A percentile compares a stretch with the other conserved stretches of the same genome.
Conservation (phyloP, 2,888 invertebrate genomes). For the Ecdyonurus torrentis region DNA sequence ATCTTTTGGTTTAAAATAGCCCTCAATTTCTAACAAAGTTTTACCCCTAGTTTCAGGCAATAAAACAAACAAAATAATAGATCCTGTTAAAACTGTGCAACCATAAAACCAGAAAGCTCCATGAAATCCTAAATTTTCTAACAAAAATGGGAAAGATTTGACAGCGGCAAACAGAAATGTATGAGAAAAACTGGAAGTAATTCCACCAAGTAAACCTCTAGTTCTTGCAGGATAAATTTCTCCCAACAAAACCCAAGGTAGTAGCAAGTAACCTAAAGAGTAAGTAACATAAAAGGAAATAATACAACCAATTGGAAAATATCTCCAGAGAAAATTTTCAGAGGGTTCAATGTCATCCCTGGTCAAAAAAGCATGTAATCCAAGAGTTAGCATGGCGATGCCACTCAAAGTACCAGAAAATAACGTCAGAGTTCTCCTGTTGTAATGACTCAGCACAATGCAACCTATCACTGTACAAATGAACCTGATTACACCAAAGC, state of each 20-base stretch:
- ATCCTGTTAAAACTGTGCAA: conserved; percentile 25
- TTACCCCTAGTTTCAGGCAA: conserved; percentile 50
- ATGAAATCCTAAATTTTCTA: conserved; percentile 31
- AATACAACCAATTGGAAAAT: conserved; percentile 44
- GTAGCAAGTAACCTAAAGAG: conserved; percentile 46
- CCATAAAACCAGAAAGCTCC: conserved; percentile 47
- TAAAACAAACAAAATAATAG: conserved; percentile 43
- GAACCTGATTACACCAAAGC: background rate
- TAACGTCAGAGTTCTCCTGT: background rate
- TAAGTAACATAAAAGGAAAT: conserved; percentile 42
- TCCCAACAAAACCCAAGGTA: conserved; percentile 57
- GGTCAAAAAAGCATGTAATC: conserved; percentile 40
- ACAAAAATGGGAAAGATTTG: conserved; percentile 44
- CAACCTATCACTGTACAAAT: background rate
- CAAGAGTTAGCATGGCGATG: conserved; percentile 39
- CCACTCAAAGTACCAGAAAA: conserved; percentile 37
- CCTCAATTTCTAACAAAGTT: conserved; percentile 49
- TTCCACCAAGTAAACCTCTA: conserved; percentile 45
- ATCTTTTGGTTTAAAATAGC: conserved; percentile 31
- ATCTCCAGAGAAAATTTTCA: conserved; percentile 27
- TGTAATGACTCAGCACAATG: background rate
- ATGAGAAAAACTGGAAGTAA: conserved; percentile 48
- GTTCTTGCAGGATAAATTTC: conserved; percentile 50
- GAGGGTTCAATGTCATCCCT: conserved; percentile 15
- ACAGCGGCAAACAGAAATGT: conserved; percentile 47